Evolutionary conservation across 2,888 invertebrate species (phyloP).

Genomic region (Aspidiotus destructor): DNA sequence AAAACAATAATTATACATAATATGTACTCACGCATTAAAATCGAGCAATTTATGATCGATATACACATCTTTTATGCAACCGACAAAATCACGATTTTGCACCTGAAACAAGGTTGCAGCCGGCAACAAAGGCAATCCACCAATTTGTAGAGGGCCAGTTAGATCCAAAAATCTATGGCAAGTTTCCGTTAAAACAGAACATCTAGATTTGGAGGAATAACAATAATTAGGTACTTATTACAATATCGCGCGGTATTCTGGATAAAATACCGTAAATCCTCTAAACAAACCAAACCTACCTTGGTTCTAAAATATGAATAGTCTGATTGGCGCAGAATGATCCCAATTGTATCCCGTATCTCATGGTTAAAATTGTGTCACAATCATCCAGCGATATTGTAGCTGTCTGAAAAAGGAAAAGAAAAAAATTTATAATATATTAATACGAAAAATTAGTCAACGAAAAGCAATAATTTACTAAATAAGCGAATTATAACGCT

Average conservation of each 20-base stretch:
- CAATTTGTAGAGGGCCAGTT: conserved; percentile 79
- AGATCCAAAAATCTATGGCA: conserved; percentile 68
- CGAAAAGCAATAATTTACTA: neutral
- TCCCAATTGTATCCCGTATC: conserved; percentile 58
- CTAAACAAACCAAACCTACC: conserved; percentile 81
- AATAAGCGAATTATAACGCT: neutral
- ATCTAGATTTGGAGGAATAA: neutral
- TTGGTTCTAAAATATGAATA: conserved; percentile 60
- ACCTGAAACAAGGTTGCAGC: conserved; percentile 42
- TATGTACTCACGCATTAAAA: conserved; percentile 57
- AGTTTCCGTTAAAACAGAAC: conserved; percentile 22
- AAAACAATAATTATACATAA: neutral
- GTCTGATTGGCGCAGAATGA: conserved; percentile 70
- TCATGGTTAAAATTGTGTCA: conserved; percentile 71
- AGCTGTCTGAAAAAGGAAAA: conserved; percentile 52
- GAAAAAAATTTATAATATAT: neutral
- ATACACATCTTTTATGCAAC: conserved; percentile 80
- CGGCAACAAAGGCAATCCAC: conserved; percentile 77
- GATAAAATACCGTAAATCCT: conserved; percentile 43
- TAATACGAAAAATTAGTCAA: neutral
- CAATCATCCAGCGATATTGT: conserved; percentile 77
- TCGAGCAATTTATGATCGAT: conserved; percentile 80
- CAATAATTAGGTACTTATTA: conserved; percentile 61
- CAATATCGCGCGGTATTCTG: neutral
- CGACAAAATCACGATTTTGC: conserved; percentile 64